These are phyloP conservation scores for Linnaemya tessellans DNA, from an alignment of 2,888 invertebrate species.

Conservation along the genomic window DNA sequence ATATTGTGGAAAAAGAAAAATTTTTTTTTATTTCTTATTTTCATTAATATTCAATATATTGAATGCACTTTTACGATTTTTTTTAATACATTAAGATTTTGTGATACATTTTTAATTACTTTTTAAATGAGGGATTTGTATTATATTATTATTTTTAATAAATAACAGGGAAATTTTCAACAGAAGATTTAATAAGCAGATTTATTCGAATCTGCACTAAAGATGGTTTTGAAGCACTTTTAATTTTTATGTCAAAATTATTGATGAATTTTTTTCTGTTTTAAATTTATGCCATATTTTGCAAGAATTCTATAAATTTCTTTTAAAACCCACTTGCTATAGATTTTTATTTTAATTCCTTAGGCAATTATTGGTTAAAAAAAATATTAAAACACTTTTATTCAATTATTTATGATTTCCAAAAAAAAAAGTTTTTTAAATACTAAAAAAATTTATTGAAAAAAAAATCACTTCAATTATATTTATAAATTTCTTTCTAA, in stretches of 20 bases:
- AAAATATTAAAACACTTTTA: background rate
- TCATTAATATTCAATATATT: background rate
- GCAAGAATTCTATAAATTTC: background rate
- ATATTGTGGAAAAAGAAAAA: constrained; percentile 1
- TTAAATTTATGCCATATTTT: background rate
- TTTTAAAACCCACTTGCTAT: background rate
- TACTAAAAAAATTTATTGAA: too few species aligned
- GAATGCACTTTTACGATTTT: background rate
- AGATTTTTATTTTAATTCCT: background rate
- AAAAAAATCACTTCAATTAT: too few species aligned
- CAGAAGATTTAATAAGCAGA: background rate
- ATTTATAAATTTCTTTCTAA: background rate
- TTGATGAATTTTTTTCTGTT: background rate
- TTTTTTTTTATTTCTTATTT: background rate
- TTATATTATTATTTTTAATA: constrained; percentile 26
- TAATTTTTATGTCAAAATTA: background rate
- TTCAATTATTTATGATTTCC: background rate
- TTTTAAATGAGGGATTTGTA: constrained; percentile 13
- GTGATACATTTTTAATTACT: background rate
- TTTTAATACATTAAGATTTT: background rate
- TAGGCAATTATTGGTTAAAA: constrained; percentile 29
- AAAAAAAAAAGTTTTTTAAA: too few species aligned
- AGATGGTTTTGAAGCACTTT: too few species aligned
- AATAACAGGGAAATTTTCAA: background rate
- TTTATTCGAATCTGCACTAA: too few species aligned